Evolutionary conservation across 1,140 invertebrate genomes (phyloP).

Genomic region (Ostrea edulis): DNA sequence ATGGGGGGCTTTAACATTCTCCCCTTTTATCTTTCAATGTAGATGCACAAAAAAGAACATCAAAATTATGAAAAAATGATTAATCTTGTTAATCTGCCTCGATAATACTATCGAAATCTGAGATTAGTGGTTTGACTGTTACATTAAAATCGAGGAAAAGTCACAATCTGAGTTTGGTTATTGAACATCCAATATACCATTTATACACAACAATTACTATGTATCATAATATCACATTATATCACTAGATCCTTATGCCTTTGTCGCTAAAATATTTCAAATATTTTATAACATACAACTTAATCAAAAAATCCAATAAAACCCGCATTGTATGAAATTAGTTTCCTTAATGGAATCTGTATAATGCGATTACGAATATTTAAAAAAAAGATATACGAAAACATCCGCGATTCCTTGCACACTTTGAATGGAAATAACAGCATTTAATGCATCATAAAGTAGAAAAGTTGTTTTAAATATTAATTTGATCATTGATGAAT

Average conservation of each 20-base stretch:
- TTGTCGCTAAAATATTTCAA: conserved; percentile 7
- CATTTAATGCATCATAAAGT: conserved; percentile 2
- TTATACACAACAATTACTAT: not conserved
- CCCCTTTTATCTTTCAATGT: not conserved
- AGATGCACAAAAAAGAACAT: conserved; percentile 20
- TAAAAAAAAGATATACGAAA: not conserved
- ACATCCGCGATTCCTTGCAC: not conserved
- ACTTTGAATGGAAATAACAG: conserved; percentile 19
- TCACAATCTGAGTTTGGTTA: not conserved
- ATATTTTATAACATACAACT: not conserved
- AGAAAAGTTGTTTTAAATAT: not conserved
- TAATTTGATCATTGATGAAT: conserved; percentile 12
- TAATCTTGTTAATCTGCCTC: not conserved
- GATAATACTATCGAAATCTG: conserved; percentile 21
- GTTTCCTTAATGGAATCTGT: not conserved
- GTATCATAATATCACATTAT: not conserved
- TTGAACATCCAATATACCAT: not conserved
- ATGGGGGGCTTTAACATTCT: not conserved
- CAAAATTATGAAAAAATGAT: conserved; percentile 21
- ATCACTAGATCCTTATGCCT: not conserved
- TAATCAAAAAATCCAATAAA: not conserved
- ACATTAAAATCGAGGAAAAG: not conserved
- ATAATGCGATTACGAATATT: conserved; percentile 20
- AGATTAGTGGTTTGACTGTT: not conserved
- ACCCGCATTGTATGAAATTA: conserved; percentile 7